Evolutionary conservation across 2,888 invertebrate genomes (phyloP).

Genomic region (Synergus itoensis): DNA sequence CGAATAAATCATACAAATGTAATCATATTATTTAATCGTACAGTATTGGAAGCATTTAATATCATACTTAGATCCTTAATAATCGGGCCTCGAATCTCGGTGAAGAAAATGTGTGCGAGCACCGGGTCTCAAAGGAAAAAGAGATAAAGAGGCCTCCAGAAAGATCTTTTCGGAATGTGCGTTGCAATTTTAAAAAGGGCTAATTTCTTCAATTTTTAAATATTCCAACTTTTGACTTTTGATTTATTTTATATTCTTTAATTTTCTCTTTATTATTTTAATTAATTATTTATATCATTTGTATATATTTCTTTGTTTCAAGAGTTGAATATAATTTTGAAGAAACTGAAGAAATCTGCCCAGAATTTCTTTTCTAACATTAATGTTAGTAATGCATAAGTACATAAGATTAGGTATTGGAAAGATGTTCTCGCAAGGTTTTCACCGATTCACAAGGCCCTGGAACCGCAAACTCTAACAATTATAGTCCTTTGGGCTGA

Average conservation of each 20-base stretch:
- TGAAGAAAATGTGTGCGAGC: constrained; percentile 41
- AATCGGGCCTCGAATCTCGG: constrained; percentile 50
- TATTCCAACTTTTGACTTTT: constrained; percentile 17
- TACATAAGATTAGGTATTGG: constrained; percentile 39
- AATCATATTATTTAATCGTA: constrained; percentile 69
- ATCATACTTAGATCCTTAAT: constrained; percentile 66
- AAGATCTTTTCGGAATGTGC: constrained; percentile 64
- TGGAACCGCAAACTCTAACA: constrained; percentile 55
- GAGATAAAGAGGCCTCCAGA: constrained; percentile 53
- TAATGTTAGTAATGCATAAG: constrained; percentile 39
- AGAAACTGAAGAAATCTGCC: constrained; percentile 32
- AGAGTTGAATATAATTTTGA: background rate
- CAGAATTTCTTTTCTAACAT: constrained; percentile 25
- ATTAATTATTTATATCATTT: background rate
- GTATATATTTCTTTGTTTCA: background rate
- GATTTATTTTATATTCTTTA: background rate
- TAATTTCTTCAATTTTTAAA: constrained; percentile 40
- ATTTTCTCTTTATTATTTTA: constrained; percentile 40
- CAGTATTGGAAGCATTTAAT: constrained; percentile 77
- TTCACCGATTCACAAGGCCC: constrained; percentile 69
- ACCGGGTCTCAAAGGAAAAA: constrained; percentile 32
- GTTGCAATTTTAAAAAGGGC: constrained; percentile 47
- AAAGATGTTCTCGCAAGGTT: constrained; percentile 58
- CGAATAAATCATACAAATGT: constrained; percentile 74
- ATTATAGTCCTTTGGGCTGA: constrained; percentile 56